Base-by-base conservation (phyloP, 2,797 vertebrate genomes). In the Clamator glandarius region DNA sequence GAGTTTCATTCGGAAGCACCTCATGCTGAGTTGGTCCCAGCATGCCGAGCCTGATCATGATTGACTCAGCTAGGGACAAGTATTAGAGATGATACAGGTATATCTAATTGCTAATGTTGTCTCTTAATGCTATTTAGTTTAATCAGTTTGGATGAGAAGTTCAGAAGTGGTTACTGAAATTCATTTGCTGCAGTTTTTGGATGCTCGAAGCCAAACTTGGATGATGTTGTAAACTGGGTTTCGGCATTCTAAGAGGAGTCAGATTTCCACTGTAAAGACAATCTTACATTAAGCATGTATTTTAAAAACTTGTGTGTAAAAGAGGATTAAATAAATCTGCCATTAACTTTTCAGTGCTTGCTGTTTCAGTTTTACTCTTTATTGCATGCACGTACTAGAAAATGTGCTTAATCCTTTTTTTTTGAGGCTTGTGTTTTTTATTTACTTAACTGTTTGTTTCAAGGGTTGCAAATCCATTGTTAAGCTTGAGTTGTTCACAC, bases 241-340 rank as follows among this genome's bases (percentile, higher is more conserved):
- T 72, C 2, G 2, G 33, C 59, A 51, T 79, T 82, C 74, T 76
- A 6, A 41, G 35, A 87, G 36, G 42, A 77, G 33, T 25, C 36
- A 70, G 54, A 51, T 85, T 46, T 72, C n/a, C 52, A 41, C 50
- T 91, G 62, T 88, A 80, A 87, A 78, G 89, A 90, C 73, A 84
- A 83, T 93, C 84, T 33, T 31, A 15, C 3, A 19, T 48, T 33
- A 41, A 75, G 79, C 82, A 86, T 94, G 95, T 85, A 50, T 91
- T 95, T 87, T 77, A 33, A 72, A 67, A 74, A 62, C 16, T n/a
- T 11, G 5, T 81, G 35, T 95, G 76, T 91, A 66, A 74, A 76
- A 82, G 75, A 93, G 52, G 31, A 90, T 89, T 51, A 69, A 95
- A 92, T 92, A 91, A 94, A 95, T 19, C 75, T 48, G 5, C 44